Base-by-base conservation (phyloP, 2,113 vertebrate genomes). In the Nyctibius bracteatus region DNA sequence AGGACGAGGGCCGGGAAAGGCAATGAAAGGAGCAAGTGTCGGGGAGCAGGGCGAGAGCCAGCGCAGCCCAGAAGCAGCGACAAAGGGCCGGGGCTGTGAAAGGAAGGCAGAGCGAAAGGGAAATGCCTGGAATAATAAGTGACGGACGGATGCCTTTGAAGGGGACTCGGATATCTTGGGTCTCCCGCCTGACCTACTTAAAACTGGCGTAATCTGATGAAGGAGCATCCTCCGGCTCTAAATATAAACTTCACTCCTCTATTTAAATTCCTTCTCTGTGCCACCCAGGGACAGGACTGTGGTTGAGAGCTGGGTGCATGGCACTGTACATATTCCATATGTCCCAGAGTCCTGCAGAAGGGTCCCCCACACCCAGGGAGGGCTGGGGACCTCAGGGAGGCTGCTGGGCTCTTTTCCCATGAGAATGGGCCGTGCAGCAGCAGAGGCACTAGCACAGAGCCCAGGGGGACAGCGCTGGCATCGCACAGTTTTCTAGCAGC, bases 141-240 rank as follows among this genome's bases (percentile, higher is more conserved):
- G 95, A 91, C 15, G 65, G 95, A 59, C 20, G 46, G 92, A 68
- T 91, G 97, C 94, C 92, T 97, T 95, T 94, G 96, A 97, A 97
- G 94, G 94, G 95, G 93, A 95, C 92, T 86, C 6, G 7, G 88
- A 91, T 70, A 84, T 87, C 86, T 88, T 22, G 80, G 95, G 95
- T 97, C 91, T 95, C 88, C 92, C 1, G 78, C 95, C 82, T 97
- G 97, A 97, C 97, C 97, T 97, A 96, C 92, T 97, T 97, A 96
- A 97, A 86, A 71, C 91, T 5, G 22, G 31, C 5, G 5, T 93
- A 91, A 95, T 93, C 91, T 94, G 94, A 96, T 94, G 86, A 58
- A 92, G 95, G 95, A 97, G 84, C 81, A 57, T 67, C 92, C 92
- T 95, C 86, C 3, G 1, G 73, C 81, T 93, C 94, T 78, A 93